Base-by-base conservation (phyloP, 92 coral and sea anemone species). In the Parazoanthus atlanticus region DNA sequence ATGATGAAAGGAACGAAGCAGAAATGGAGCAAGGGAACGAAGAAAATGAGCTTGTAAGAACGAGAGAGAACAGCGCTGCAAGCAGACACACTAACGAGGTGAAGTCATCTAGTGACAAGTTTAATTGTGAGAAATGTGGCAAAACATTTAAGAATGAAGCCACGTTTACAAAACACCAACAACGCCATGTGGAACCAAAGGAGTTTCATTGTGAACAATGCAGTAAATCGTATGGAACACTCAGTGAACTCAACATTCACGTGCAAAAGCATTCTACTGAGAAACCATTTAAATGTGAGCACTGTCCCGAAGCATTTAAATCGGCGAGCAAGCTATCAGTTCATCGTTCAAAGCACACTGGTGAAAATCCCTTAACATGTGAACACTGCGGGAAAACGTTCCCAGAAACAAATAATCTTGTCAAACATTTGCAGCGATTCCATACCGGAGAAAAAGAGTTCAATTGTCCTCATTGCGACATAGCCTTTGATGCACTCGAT, bases 231-330 rank as follows among this genome's bases (percentile, higher is more conserved):
- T 74, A 41, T 36, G 25, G 8, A 21, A 54, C 47, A 10, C 85
- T 81, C n/a, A 81, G 70, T 19, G 76, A 36, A 25, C 52, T 69
- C 23, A 21, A 43, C 32, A 23, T 10, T 69, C 47, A 82, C 30
- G 23, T 33, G 8, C 73, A 65, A 29, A 66, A 38, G 34, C 86
- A 82, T 38, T 25, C 74, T 16, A 3, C 43, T 8, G 86, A 38
- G 75, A 82, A 66, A 23, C 76, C 86, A 34, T 82, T 82, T 43
- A 84, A 84, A 7, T 84, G 87, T 74, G 74, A 43, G 2, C 64
- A 67, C 19, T 69, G 87, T 30, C 15, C 29, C 38, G 70, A 70
- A 84, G 28, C 78, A 25, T 84, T 84, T 46, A 43, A 33, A 46
- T 49, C 9, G 23, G 30, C 41, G 8, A 69, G 67, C 41, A 84